A percentile compares a stretch with the other conserved stretches of the same genome.
Conservation (phyloP, 2,797 vertebrate genomes). For the Telmatherina bonti region DNA sequence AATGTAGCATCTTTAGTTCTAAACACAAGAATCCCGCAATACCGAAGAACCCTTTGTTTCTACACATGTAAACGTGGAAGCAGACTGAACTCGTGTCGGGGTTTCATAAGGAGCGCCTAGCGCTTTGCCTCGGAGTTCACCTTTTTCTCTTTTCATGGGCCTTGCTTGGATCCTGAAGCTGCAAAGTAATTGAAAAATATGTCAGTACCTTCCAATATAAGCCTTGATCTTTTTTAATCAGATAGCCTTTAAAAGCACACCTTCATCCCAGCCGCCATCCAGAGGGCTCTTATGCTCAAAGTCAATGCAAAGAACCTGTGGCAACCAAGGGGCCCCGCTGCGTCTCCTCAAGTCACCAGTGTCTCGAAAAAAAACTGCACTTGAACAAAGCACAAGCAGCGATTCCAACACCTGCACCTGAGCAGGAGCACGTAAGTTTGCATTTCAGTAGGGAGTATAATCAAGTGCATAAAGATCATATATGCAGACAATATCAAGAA, state of each 20-base stretch:
- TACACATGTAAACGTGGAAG: background rate
- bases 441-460: background rate
- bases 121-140: background rate
- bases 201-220: background rate
- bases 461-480: no score
- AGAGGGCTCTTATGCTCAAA: background rate
- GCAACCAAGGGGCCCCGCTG: background rate
- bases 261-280: background rate
- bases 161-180: background rate
- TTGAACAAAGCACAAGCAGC: background rate
- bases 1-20: background rate
- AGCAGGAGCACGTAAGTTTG: background rate
- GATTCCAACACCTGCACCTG: background rate
- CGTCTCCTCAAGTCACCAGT: background rate
- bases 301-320: background rate
- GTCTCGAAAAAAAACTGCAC: background rate
- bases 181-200: background rate
- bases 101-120: background rate
- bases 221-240: background rate
- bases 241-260: background rate
- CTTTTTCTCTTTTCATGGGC: background rate
- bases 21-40: no score
- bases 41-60: background rate
- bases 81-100: background rate
- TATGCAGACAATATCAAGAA: background rate